These are phyloP conservation scores for Lepus americanus DNA, from an alignment of 2,113 vertebrate genomes.

Conservation along the genomic window DNA sequence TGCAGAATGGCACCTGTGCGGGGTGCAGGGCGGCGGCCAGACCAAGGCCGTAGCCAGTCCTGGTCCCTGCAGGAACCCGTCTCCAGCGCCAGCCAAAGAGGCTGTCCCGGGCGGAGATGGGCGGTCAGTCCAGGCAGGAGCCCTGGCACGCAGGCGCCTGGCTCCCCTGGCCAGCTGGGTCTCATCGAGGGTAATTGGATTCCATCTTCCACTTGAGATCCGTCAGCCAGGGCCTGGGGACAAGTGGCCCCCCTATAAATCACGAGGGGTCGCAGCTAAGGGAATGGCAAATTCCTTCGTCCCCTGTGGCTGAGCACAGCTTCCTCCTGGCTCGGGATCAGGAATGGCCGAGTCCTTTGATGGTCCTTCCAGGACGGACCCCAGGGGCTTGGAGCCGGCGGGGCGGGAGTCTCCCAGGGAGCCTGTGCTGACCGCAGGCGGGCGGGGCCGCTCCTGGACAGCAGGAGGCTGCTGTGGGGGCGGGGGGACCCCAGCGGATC, in stretches of 20 bases:
- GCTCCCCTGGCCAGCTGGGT: constrained; percentile 72
- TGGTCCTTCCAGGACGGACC: constrained; percentile 74
- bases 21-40: background rate
- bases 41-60: background rate
- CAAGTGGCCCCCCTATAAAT: constrained; percentile 73
- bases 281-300: constrained; percentile 79
- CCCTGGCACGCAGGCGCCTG: background rate
- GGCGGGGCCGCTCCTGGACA: background rate
- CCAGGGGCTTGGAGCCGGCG: constrained; percentile 65
- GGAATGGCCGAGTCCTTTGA: constrained; percentile 77
- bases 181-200: constrained; percentile 73
- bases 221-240: constrained; percentile 50
- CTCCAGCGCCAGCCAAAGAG: background rate
- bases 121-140: background rate
- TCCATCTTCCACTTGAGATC: constrained; percentile 68
- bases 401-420: constrained; percentile 51
- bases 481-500: background rate
- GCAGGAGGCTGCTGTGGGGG: background rate
- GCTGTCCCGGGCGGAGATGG: background rate
- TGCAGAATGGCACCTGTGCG: background rate
- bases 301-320: constrained; percentile 73
- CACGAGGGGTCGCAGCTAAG: constrained; percentile 73
- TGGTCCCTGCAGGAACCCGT: background rate
- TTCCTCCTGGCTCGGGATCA: constrained; percentile 73
- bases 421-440: background rate